Base-by-base conservation (phyloP, 2,797 vertebrate species). In the Gadopsis bispinosus region DNA sequence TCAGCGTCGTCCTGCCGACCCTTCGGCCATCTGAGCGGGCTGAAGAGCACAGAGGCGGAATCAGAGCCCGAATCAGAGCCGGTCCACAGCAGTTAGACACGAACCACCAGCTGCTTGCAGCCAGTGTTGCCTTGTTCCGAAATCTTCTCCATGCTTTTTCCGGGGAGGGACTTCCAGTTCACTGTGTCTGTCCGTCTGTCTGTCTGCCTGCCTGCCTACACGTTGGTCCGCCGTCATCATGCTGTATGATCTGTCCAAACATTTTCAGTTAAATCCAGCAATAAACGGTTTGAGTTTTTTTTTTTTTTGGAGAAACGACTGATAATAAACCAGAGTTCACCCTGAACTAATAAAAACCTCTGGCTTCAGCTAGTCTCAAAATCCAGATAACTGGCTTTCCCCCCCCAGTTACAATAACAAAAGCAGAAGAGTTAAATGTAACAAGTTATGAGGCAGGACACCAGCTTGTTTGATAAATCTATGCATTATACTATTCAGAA, bases 101-200 rank as follows among this genome's bases (percentile, higher is more conserved):
- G 37, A 1, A 37, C 11, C 66, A 41, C 37, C 65, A 39, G 69
- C 70, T 45, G 62, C 31, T 11, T 4, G 47, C 75, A 37, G 50
- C 60, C 51, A 20, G 39, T 4, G 73, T 4, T 4, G 78, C 47
- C 80, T 80, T 61, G 77, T 75, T 84, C 85, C 26, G 50, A 85
- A 53, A 64, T 53, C 74, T 66, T 14, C 79, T 75, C 79, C 90
- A 83, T 82, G 83, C 88, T 91, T 88, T 88, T 94, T 94, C 93
- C 93, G 94, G 94, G 94, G 94, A 88, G 94, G 94, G 92, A 93
- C 94, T 91, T 91, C 79, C 85, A 85, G 78, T 68, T 80, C 60
- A 75, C 43, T 7, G 73, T n/a, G n/a, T n/a, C n/a, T n/a, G n/a
- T n/a, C n/a, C n/a, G n/a, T 1, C 63, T n/a, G 33, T 4, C 45